Evolutionary conservation across 2,113 vertebrate species (phyloP), one percentile per base, ranked within the genome.

Genomic region (Gymnocephalus cernua): DNA sequence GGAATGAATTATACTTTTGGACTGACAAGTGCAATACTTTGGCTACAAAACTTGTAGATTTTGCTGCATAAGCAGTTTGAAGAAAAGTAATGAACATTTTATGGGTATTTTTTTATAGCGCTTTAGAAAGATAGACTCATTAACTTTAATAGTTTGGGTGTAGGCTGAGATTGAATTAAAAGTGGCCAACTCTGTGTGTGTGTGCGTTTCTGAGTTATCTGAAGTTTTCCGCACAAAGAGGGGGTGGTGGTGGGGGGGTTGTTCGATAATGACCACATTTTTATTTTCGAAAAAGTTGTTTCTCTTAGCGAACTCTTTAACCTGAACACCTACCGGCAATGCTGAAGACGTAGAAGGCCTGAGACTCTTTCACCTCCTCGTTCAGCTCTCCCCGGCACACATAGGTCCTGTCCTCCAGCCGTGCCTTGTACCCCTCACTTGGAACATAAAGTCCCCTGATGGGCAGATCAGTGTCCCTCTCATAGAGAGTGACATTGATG

Each of bases 391-490:
- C 96, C 29, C 91, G 97, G 84, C 98, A 99, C 91, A 96, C 88
- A 1, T 99, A 99, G 27, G 94, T 95, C 72, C 94, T 95, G 81
- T 98, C 97, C 66, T 97, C 97, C 82, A 99, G 95, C 27, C 50
- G 53, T 0, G 96, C 97, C 45, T 84, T 96, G 93, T 95, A 99
- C 32, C 98, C 98, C 85, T 95, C 95, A 0, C 94, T 95, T 47
- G 95, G 95, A n/a, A 95, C 86, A n/a, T 99, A 99, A n/a, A 71
- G 67, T 11, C 95, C 89, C 35, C 70, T 91, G 66, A 98, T 83
- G 0, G 92, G 93, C 10, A 82, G 85, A 6, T 96, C 94, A 5
- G 85, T 94, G 73, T 95, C 95, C 82, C 80, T 96, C 85, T 99
- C 96, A 0, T 96, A 94, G 54, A 99, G 93, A 1, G 96, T 96